Conservation (phyloP, 2,797 vertebrate genomes). For the Amblyraja radiata region DNA sequence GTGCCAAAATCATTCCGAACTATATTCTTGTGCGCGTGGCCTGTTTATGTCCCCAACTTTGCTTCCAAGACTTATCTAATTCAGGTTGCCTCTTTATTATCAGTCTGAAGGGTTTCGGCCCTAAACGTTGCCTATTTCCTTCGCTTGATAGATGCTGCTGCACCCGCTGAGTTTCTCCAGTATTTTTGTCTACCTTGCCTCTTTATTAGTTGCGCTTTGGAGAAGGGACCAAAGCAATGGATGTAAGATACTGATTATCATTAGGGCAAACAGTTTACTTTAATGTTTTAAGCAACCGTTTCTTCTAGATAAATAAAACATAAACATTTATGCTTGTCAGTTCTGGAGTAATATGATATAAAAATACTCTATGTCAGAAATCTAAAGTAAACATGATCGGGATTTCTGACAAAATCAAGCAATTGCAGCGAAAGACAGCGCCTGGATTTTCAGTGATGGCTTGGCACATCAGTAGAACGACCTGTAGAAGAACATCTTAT, state of each 20-base stretch:
- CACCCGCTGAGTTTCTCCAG: too few relatives aligned
- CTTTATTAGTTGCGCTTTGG: neutral
- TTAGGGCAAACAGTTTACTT: too few relatives aligned
- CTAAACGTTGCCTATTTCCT: too few relatives aligned
- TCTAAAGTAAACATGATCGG: neutral
- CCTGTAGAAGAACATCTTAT: neutral
- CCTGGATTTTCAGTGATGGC: neutral
- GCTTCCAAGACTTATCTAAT: neutral
- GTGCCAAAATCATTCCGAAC: neutral
- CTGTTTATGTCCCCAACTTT: neutral
- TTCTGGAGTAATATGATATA: neutral
- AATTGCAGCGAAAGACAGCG: neutral
- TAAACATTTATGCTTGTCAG: neutral
- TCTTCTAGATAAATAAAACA: neutral
- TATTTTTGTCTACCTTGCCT: too few relatives aligned
- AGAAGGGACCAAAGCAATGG: neutral
- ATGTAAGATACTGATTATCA: neutral
- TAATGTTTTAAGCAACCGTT: neutral
- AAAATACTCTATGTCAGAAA: neutral
- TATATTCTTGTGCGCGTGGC: neutral
- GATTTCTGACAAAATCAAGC: neutral
- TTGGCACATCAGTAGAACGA: too few relatives aligned
- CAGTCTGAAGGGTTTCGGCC: too few relatives aligned
- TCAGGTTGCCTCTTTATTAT: neutral
- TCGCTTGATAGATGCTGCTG: too few relatives aligned